Conservation (phyloP, 1,140 invertebrate species). For the Chymomyza costata region DNA sequence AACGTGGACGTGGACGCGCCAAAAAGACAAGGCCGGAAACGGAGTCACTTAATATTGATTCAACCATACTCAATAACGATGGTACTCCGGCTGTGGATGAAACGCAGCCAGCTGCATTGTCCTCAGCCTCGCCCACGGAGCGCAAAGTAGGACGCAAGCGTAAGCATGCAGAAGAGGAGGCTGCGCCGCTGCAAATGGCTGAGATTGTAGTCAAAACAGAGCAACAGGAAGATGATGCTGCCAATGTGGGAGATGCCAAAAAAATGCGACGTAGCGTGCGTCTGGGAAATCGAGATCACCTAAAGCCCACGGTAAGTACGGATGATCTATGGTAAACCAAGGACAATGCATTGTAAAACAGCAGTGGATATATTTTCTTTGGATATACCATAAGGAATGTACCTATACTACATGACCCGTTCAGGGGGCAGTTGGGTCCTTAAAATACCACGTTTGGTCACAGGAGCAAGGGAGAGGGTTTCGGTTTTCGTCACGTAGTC, state of each 20-base stretch:
- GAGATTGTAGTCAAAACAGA: conserved; percentile 46
- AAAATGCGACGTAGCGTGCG: conserved; percentile 64
- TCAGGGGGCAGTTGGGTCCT: too few species aligned
- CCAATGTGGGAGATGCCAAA: conserved; percentile 24
- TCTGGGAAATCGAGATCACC: conserved; percentile 54
- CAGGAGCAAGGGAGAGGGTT: too few species aligned
- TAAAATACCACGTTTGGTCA: too few species aligned
- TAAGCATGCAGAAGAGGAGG: conserved; percentile 39
- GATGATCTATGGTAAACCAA: too few species aligned
- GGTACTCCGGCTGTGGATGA: conserved; percentile 20
- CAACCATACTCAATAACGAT: not conserved
- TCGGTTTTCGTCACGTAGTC: too few species aligned
- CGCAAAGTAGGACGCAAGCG: conserved; percentile 55
- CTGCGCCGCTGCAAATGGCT: conserved; percentile 6
- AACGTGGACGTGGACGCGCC: conserved; percentile 63
- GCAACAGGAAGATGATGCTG: conserved; percentile 25
- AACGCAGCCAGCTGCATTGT: conserved; percentile 2
- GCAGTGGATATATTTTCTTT: too few species aligned
- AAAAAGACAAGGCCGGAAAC: conserved; percentile 50
- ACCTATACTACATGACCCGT: too few species aligned
- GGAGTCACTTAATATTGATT: conserved; percentile 9
- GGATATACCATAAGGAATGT: too few species aligned
- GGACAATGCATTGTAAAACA: too few species aligned
- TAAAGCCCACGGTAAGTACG: conserved; percentile 15
- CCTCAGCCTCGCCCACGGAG: conserved; percentile 11